Percentiles rank a stretch among this genome's conserved stretches.
These are phyloP conservation scores for Struthio camelus DNA, from an alignment of 2,113 vertebrate species.

Conservation along the genomic window DNA sequence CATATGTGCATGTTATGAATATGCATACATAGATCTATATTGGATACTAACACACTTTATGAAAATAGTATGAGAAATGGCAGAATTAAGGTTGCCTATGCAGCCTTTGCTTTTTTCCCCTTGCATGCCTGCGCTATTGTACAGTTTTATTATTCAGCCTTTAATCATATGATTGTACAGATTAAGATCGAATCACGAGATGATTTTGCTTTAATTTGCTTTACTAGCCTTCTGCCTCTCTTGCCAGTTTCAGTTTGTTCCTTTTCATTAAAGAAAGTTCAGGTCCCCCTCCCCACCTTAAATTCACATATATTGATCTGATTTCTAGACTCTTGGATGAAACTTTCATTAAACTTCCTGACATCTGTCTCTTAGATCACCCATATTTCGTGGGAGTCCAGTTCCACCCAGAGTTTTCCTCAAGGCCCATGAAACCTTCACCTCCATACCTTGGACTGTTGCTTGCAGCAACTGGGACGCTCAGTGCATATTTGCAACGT, in stretches of 20 bases:
- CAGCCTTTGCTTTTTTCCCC: not conserved
- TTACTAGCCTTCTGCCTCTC: not conserved
- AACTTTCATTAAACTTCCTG: not conserved
- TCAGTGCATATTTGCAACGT: slow-evolving; percentile 72
- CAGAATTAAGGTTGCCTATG: not conserved
- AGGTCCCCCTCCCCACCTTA: not conserved
- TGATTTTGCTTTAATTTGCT: not conserved
- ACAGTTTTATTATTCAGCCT: not conserved
- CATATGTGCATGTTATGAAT: not conserved
- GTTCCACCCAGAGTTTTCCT: slow-evolving; percentile 85
- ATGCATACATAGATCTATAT: not conserved
- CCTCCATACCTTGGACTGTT: slow-evolving; percentile 81
- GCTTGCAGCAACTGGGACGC: slow-evolving; percentile 79
- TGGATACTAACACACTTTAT: not conserved
- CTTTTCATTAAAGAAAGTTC: not conserved
- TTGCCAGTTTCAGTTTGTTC: not conserved
- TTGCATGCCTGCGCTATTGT: not conserved
- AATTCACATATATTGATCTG: not conserved
- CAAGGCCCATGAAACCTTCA: slow-evolving; percentile 84
- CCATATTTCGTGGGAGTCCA: slow-evolving; percentile 85
- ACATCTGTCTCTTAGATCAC: slow-evolving; percentile 70
- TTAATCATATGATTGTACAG: not conserved
- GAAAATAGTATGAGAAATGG: not conserved
- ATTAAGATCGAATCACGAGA: not conserved
- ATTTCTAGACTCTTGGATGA: not conserved